Evolutionary conservation across 2,888 invertebrate genomes (phyloP).

Genomic region (Yponomeuta cagnagella): DNA sequence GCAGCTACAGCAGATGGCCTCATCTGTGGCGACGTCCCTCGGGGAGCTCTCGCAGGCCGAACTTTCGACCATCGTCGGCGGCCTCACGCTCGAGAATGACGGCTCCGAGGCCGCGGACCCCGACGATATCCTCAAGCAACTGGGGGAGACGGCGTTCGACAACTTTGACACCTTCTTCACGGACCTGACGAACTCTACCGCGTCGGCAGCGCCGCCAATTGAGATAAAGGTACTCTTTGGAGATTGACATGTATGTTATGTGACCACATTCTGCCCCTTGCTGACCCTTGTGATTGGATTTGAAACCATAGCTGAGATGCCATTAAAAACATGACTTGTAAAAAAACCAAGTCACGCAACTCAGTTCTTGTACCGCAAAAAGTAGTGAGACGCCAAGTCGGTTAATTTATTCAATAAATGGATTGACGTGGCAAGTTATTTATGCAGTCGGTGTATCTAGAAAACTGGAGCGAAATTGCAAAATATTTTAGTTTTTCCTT

Average conservation of each 20-base stretch:
- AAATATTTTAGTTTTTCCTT: too few relatives aligned
- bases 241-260: background rate
- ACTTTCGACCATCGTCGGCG: slow-evolving; percentile 80
- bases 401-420: too few relatives aligned
- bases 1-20: slow-evolving; percentile 67
- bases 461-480: too few relatives aligned
- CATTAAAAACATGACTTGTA: too few relatives aligned
- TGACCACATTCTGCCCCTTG: background rate
- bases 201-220: slow-evolving; percentile 74
- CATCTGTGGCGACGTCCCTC: slow-evolving; percentile 50
- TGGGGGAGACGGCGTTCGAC: slow-evolving; percentile 90
- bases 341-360: too few relatives aligned
- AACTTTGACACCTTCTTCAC: slow-evolving; percentile 88
- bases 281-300: too few relatives aligned
- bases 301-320: too few relatives aligned
- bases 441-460: too few relatives aligned
- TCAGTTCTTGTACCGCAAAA: too few relatives aligned
- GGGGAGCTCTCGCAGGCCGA: slow-evolving; percentile 85
- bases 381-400: too few relatives aligned
- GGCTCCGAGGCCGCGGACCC: slow-evolving; percentile 74
- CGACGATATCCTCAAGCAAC: slow-evolving; percentile 87
- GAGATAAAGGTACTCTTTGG: slow-evolving; percentile 79
- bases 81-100: slow-evolving; percentile 70
- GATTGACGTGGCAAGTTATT: too few relatives aligned
- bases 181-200: slow-evolving; percentile 82